Conservation (phyloP, 2,888 invertebrate genomes). For the Diaprepes abbreviatus region DNA sequence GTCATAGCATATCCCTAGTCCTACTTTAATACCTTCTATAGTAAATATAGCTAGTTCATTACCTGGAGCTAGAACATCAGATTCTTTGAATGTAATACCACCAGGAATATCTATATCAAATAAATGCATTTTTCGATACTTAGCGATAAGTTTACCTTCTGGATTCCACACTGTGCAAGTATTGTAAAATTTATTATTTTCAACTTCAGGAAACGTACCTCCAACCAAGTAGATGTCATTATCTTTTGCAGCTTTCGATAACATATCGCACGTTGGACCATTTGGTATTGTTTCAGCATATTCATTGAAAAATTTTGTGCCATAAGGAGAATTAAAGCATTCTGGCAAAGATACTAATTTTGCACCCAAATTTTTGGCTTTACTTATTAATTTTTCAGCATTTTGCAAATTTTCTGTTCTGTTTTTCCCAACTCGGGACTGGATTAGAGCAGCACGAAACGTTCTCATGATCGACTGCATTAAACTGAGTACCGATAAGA, state of each 20-base stretch:
- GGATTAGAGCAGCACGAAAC: slow-evolving; percentile 80
- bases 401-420: slow-evolving; percentile 82
- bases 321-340: slow-evolving; percentile 96
- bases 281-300: slow-evolving; percentile 84
- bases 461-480: slow-evolving; percentile 47
- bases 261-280: slow-evolving; percentile 79
- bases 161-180: slow-evolving; percentile 91
- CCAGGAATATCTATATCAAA: slow-evolving; percentile 97
- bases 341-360: slow-evolving; percentile 82
- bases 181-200: slow-evolving; percentile 77
- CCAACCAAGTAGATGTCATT: slow-evolving; percentile 86
- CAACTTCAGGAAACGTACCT: slow-evolving; percentile 90
- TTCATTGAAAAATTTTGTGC: slow-evolving; percentile 84
- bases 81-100: slow-evolving; percentile 93
- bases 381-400: slow-evolving; percentile 79
- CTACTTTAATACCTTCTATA: slow-evolving; percentile 80
- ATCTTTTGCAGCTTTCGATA: slow-evolving; percentile 83
- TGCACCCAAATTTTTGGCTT: slow-evolving; percentile 75
- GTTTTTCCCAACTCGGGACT: slow-evolving; percentile 81
- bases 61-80: slow-evolving; percentile 85
- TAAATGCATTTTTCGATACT: slow-evolving; percentile 91
- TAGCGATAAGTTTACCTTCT: slow-evolving; percentile 82
- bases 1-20: slow-evolving; percentile 96
- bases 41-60: slow-evolving; percentile 80
- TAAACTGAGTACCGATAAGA: slow-evolving; percentile 8